Evolutionary conservation across 2,797 vertebrate genomes (phyloP), one percentile per base, ranked within the genome.

Genomic region (Eulemur albifrons): DNA sequence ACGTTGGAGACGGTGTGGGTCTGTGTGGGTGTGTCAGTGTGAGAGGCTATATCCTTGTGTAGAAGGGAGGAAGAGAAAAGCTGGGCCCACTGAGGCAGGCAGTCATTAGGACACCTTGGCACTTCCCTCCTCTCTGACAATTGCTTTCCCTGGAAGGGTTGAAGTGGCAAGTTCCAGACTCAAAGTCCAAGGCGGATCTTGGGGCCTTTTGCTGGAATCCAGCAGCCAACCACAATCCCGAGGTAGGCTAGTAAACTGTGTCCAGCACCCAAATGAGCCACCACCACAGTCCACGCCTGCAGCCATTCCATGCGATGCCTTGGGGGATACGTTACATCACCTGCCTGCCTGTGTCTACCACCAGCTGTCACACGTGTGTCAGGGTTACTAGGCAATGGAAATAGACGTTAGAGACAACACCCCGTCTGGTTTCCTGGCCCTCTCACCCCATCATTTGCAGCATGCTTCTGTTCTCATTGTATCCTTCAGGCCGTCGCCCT

Each of bases 381-480:
- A 96, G 97, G 96, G 96, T 97, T 97, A 97, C 95, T 98, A 97
- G 97, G 98, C 91, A 97, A 94, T 50, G 97, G 80, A 94, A 97
- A 97, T 93, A 59, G 50, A 92, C 27, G 50, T 90, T 96, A 97
- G 93, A 72, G 97, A 97, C 96, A 98, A 88, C 88, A 76, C 69
- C 70, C 96, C 61, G 43, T 93, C 54, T 87, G 75, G 90, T 81
- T 77, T 23, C 21, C 40, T 35, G 63, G 76, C 76, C 73, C 17
- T 80, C 70, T 35, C 0, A 79, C 72, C 88, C 91, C 89, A 92
- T 25, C 54, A 77, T 95, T 94, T 95, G 94, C 0, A 0, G 54
- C 6, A 59, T 35, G 8, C 48, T 59, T 92, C 43, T 54, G 23
- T 54, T 85, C 69, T 85, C 45, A 69, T 23, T 38, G 43, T 27